Evolutionary conservation across 1,140 invertebrate species (phyloP), one percentile per base, ranked within the genome.

Genomic region (Nylanderia fulva): DNA sequence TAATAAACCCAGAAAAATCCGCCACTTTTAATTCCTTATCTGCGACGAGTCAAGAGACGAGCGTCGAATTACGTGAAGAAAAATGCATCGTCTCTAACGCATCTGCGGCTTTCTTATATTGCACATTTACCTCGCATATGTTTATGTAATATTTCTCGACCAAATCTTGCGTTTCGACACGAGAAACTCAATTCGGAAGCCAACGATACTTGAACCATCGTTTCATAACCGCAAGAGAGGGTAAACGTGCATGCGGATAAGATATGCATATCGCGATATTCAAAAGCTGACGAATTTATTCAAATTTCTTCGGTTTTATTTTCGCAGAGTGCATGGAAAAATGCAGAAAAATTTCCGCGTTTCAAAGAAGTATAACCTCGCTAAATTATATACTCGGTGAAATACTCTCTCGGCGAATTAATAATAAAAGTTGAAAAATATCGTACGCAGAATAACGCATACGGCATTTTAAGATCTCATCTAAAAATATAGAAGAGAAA

Each of bases 11-110:
- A 29, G 84, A 68, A 77, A 82, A 89, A 88, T 86, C 88, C 85
- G 84, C 45, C 85, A 87, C 85, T 91, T 91, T 92, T 91, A 91
- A 92, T 91, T 91, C 87, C 90, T 91, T 88, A 91, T 89, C 91
- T 89, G 56, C 64, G 63, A 18, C 74, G 52, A 63, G 42, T 58
- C 63, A 15, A n/a, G n/a, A n/a, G 80, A 60, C 33, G n/a, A 11
- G 15, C 42, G 45, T 24, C 54, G 61, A 42, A 75, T 84, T 60
- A 61, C 21, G 27, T 9, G 39, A 33, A 52, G 2, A 13, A 58
- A 79, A 54, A 52, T 33, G 29, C 29, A 54, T 36, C 24, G n/a
- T 63, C 60, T 18, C 39, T n/a, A 7, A 5, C 15, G 33, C n/a
- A n/a, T 15, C 7, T 29, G 15, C 18, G n/a, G 36, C 24, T 48